These are phyloP conservation scores for Chaetura pelagica DNA, from an alignment of 2,113 vertebrate genomes.

Conservation along the genomic window DNA sequence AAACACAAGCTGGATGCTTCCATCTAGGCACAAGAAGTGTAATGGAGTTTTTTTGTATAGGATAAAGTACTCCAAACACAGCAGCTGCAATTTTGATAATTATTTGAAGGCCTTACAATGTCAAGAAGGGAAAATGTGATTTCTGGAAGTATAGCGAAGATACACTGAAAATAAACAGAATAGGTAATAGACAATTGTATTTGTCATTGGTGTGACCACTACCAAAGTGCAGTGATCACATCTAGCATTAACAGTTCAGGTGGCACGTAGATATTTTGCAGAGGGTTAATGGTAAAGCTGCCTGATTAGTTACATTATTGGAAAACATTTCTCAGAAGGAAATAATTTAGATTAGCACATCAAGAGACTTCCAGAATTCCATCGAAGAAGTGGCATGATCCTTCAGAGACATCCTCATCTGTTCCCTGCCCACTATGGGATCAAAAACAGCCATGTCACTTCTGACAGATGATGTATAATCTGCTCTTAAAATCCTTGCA, in stretches of 20 bases:
- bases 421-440: neutral
- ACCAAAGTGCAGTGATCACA: neutral
- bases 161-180: neutral
- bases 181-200: neutral
- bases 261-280: neutral
- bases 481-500: neutral
- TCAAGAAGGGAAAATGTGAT: neutral
- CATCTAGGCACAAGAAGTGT: neutral
- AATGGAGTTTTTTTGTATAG: neutral
- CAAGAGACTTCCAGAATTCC: constrained; percentile 2
- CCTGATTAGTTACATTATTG: neutral
- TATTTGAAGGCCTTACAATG: neutral
- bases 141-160: neutral
- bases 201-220: neutral
- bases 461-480: neutral
- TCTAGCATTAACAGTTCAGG: neutral
- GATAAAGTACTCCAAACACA: neutral
- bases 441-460: neutral
- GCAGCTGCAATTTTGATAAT: neutral
- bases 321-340: constrained; percentile 19
- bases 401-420: constrained; percentile 2
- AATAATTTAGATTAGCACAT: constrained; percentile 32
- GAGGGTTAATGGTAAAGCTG: neutral
- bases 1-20: neutral
- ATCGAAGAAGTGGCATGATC: neutral